Evolutionary conservation across 2,113 vertebrate genomes (phyloP).

Genomic region (Onychorhynchus coronatus): DNA sequence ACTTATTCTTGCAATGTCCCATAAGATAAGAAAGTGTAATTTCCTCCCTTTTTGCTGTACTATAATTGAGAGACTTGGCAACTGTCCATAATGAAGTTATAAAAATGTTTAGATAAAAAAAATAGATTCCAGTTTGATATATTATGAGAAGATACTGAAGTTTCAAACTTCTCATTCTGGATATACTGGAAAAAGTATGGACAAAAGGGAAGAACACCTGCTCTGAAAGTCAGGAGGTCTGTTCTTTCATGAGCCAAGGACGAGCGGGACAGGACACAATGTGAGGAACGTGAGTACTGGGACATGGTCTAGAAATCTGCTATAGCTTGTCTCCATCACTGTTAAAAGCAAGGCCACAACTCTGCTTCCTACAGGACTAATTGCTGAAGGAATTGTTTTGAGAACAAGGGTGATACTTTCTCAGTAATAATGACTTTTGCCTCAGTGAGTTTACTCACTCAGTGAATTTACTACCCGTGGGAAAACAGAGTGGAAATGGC

Average conservation of each 20-base stretch:
- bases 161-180: neutral
- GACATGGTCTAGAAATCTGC: neutral
- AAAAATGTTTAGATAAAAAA: neutral
- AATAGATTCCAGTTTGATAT: neutral
- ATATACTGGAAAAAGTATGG: neutral
- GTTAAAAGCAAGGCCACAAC: neutral
- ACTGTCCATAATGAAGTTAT: neutral
- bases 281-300: neutral
- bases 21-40: neutral
- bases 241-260: neutral
- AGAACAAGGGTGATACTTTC: neutral
- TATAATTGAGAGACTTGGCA: neutral
- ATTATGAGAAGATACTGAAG: neutral
- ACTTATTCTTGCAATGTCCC: neutral
- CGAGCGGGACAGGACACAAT: accelerated
- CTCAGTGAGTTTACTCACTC: neutral
- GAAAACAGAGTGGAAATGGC: neutral
- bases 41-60: neutral
- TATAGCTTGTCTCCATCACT: neutral
- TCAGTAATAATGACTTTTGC: neutral
- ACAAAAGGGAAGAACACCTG: neutral
- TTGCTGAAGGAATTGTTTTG: neutral
- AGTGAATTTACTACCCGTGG: neutral
- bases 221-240: neutral
- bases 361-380: neutral